phyloP scores from a whole-genome alignment of 2,888 invertebrate species.

The Asteroscopus sphinx region DNA sequence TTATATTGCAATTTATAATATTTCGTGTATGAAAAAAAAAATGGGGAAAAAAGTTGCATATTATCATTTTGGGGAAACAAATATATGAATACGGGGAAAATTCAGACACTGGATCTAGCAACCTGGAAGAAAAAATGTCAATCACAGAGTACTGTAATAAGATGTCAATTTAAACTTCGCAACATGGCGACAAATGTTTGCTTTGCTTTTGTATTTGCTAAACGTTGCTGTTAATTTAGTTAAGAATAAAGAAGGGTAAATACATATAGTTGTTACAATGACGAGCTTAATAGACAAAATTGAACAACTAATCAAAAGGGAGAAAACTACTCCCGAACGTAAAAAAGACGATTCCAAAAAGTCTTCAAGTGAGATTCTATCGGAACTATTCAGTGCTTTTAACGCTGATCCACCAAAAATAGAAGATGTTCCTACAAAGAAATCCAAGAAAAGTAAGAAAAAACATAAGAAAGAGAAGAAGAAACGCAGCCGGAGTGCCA shows the following conservation, averaged over 20 bases:
- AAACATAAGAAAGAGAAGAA: constrained; percentile 91
- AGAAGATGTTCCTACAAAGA: constrained; percentile 77
- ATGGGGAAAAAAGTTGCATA: too few species aligned
- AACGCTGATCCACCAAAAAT: constrained; percentile 92
- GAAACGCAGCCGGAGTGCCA: constrained; percentile 83
- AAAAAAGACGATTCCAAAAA: constrained; percentile 88
- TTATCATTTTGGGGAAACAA: too few species aligned
- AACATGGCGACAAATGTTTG: constrained; percentile 49
- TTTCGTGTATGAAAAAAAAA: too few species aligned
- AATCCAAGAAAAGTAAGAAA: constrained; percentile 89
- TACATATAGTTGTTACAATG: constrained; percentile 61
- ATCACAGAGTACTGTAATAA: too few species aligned
- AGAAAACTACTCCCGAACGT: constrained; percentile 83
- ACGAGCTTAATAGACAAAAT: constrained; percentile 84
- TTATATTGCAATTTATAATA: too few species aligned
- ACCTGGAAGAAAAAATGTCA: too few species aligned
- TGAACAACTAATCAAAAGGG: constrained; percentile 83
- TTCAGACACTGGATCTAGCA: too few species aligned
- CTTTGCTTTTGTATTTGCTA: constrained; percentile 30
- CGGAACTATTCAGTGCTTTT: constrained; percentile 94
- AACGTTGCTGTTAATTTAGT: constrained; percentile 20
- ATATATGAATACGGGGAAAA: too few species aligned
- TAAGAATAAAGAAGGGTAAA: constrained; percentile 27
- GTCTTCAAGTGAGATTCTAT: constrained; percentile 94
- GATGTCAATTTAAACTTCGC: constrained; percentile 27